Conservation (phyloP, 1,140 invertebrate genomes). For the Pseudobourletiella spinata region DNA sequence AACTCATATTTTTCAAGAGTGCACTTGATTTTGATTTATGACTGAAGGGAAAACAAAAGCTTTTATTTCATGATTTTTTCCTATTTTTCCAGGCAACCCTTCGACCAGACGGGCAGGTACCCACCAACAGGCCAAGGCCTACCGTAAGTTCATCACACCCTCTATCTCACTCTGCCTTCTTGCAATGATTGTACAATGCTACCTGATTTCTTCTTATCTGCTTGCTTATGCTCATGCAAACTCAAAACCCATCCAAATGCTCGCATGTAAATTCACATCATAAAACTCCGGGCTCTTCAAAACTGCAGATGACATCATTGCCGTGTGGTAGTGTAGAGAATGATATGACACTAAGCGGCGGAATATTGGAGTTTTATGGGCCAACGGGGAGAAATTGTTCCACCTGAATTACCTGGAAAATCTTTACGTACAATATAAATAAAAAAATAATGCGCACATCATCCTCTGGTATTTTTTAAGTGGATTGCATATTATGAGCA, state of each 20-base stretch:
- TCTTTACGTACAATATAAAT: no score
- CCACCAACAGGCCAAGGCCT: conserved; percentile 26
- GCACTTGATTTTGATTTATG: not conserved
- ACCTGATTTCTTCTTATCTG: conserved; percentile 6
- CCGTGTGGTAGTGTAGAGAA: no score
- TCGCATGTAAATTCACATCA: not conserved
- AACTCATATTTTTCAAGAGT: no score
- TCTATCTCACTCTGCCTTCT: no score
- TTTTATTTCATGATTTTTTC: conserved; percentile 16
- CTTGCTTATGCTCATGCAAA: conserved; percentile 4
- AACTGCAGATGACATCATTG: no score
- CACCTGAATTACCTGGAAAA: no score
- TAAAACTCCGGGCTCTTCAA: not conserved
- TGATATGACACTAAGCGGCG: no score
- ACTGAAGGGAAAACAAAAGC: not conserved
- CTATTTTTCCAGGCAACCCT: conserved; percentile 29
- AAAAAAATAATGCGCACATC: no score
- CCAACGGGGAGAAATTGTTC: no score
- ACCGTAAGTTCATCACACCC: conserved; percentile 31
- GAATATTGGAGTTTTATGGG: no score
- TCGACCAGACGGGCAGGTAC: conserved; percentile 30
- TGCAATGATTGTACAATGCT: conserved; percentile 4
- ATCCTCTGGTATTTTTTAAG: no score
- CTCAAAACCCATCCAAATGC: not conserved
- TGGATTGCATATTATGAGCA: no score